Evolutionary conservation across 23 tunicate species (phyloP).

Genomic region (Pegea sp.): DNA sequence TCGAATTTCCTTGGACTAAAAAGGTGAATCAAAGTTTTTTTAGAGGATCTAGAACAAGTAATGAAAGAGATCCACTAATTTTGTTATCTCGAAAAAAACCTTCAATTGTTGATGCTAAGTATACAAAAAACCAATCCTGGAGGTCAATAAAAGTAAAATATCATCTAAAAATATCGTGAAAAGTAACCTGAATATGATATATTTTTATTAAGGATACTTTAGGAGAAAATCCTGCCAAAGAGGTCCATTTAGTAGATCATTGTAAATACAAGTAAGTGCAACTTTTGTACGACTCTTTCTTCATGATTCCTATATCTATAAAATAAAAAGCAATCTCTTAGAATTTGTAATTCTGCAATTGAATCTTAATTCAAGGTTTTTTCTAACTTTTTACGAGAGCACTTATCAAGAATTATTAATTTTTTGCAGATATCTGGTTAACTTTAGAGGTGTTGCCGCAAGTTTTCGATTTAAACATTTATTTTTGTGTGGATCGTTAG

Average conservation of each 20-base stretch:
- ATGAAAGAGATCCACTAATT: constrained; percentile 50
- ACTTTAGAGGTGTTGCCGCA: constrained; percentile 92
- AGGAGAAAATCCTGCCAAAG: constrained; percentile 75
- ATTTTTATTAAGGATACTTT: constrained; percentile 26
- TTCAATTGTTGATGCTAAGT: constrained; percentile 64
- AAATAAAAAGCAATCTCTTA: background rate
- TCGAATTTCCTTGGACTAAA: constrained; percentile 59
- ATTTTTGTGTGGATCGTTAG: constrained; percentile 69
- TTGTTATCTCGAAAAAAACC: constrained; percentile 56
- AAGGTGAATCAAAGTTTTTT: constrained; percentile 50
- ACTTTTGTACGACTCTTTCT: background rate
- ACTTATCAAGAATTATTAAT: too few relatives aligned
- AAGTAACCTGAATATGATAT: background rate
- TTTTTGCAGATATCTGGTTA: constrained; percentile 45
- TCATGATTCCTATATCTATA: background rate
- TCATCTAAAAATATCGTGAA: background rate
- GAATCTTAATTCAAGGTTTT: background rate
- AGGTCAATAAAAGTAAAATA: constrained; percentile 30
- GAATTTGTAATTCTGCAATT: background rate
- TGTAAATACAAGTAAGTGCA: constrained; percentile 59
- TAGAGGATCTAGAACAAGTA: constrained; percentile 72
- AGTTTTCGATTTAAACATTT: constrained; percentile 84
- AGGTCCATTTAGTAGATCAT: constrained; percentile 59
- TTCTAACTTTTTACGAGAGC: too few relatives aligned
- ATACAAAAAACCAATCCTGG: constrained; percentile 88